Percentiles rank a stretch among this genome's conserved stretches.
Conservation (phyloP, 2,888 invertebrate genomes). For the Xanthorhoe designata region DNA sequence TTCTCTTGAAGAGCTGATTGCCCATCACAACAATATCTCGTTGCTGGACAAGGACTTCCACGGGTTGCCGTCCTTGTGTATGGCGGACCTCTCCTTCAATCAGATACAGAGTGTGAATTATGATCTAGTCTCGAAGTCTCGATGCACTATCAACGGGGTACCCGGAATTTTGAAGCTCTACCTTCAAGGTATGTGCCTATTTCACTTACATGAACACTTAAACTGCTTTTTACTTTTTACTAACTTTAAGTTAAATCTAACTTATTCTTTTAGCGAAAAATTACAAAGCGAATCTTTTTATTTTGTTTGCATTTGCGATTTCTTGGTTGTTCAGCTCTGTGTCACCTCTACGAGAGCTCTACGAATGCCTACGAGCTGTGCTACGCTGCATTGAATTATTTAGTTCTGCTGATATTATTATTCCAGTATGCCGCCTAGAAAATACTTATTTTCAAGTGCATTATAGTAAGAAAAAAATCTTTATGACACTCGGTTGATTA, state of each 20-base stretch:
- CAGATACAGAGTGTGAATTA: conserved; percentile 89
- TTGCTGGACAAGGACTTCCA: conserved; percentile 92
- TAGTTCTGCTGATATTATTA: neutral
- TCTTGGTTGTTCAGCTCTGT: neutral
- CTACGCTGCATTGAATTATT: conserved; percentile 1
- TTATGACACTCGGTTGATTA: too few species aligned
- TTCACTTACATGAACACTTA: neutral
- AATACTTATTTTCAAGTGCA: neutral
- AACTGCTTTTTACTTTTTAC: neutral
- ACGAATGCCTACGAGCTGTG: conserved; percentile 18
- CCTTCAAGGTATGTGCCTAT: conserved; percentile 88
- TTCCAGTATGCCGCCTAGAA: neutral
- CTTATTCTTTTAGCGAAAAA: conserved; percentile 28
- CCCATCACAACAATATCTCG: conserved; percentile 91
- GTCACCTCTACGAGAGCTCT: conserved; percentile 15
- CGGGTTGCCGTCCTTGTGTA: conserved; percentile 92
- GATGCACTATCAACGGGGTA: conserved; percentile 92
- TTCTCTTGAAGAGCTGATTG: conserved; percentile 90
- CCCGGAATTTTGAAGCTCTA: conserved; percentile 91
- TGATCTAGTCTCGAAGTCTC: conserved; percentile 92
- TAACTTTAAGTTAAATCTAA: neutral
- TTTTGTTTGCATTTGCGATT: conserved; percentile 13
- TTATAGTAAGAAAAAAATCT: neutral
- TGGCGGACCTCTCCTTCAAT: conserved; percentile 92
- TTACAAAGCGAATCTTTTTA: conserved; percentile 42